Evolutionary conservation across 30 jellyfish, hydroid and myxozoan genomes (phyloP).

Genomic region (Hydractinia echinata): DNA sequence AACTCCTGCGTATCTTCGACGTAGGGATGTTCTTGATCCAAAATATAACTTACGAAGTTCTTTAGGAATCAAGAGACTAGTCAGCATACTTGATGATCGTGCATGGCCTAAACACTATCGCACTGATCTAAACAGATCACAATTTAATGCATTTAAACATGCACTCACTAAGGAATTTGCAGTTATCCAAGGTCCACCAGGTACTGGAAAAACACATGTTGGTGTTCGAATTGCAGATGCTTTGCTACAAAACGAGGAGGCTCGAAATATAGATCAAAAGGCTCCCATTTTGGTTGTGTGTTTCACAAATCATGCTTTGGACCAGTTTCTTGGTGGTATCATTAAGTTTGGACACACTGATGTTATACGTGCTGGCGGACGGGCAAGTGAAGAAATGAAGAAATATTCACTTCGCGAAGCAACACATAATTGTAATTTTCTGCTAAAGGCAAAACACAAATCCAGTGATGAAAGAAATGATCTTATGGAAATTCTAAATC

Average conservation of each 20-base stretch:
- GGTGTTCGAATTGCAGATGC: slow-evolving; percentile 53
- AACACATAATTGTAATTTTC: background rate
- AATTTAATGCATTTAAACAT: slow-evolving; percentile 18
- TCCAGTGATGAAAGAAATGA: background rate
- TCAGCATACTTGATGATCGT: background rate
- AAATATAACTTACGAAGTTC: slow-evolving; percentile 1
- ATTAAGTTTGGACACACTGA: slow-evolving; percentile 37
- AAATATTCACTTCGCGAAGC: background rate
- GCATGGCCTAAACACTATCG: background rate
- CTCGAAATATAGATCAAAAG: background rate
- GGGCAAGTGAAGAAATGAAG: slow-evolving; percentile 45
- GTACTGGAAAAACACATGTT: slow-evolving; percentile 72
- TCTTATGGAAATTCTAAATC: background rate
- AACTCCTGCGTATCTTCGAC: slow-evolving; percentile 35
- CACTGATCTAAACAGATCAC: slow-evolving; percentile 5
- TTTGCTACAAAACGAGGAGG: slow-evolving; percentile 25
- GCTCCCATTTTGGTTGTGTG: slow-evolving; percentile 62
- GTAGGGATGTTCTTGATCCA: background rate
- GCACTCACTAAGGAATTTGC: slow-evolving; percentile 20
- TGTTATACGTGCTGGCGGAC: slow-evolving; percentile 56
- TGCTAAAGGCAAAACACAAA: background rate
- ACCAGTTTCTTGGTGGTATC: slow-evolving; percentile 53
- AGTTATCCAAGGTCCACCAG: slow-evolving; percentile 84
- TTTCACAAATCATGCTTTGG: slow-evolving; percentile 77
- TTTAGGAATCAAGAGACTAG: background rate